phyloP scores from a whole-genome alignment of 2,888 invertebrate genomes.

The Rotaria sp. region DNA sequence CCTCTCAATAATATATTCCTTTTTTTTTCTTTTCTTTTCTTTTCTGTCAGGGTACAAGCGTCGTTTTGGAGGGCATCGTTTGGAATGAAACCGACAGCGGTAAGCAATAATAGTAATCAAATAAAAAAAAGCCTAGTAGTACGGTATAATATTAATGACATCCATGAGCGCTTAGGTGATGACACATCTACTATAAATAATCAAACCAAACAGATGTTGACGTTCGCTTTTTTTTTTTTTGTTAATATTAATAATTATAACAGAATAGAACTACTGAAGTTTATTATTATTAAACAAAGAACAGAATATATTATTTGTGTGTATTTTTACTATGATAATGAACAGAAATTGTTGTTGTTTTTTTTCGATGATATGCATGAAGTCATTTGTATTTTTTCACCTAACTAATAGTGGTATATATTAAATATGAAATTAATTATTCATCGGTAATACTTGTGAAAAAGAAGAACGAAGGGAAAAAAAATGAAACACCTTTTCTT shows the following conservation, averaged over 20 bases:
- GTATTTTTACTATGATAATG: background rate
- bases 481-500: background rate
- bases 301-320: background rate
- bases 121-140: background rate
- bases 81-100: constrained; percentile 98
- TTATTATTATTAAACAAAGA: background rate
- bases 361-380: background rate
- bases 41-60: constrained; percentile 69
- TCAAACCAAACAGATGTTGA: background rate
- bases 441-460: background rate
- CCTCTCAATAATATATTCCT: background rate
- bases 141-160: background rate
- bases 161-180: background rate
- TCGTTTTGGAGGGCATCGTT: constrained; percentile 91
- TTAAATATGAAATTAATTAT: background rate
- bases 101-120: constrained; percentile 57
- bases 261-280: background rate
- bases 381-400: background rate
- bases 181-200: background rate
- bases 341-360: background rate
- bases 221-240: background rate
- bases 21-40: background rate
- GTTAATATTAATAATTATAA: background rate
- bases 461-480: background rate
- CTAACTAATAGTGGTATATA: background rate